Percentiles rank a stretch among this genome's conserved stretches.
Evolutionary conservation across 2,888 invertebrate genomes (phyloP).

Genomic region (Trisateles emortualis): DNA sequence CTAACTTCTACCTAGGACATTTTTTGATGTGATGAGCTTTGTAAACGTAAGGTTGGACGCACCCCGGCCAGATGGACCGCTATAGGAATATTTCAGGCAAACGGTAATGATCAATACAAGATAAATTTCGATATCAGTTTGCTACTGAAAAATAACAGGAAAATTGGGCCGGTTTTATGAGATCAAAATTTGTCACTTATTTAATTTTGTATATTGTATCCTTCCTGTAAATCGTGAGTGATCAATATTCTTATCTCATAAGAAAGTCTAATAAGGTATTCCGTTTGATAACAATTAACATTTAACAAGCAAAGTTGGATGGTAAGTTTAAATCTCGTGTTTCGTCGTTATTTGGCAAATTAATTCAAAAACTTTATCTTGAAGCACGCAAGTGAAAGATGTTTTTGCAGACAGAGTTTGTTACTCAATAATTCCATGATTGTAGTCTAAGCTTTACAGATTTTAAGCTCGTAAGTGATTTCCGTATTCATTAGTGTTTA

Average conservation of each 20-base stretch:
- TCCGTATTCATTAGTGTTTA: slow-evolving; percentile 21
- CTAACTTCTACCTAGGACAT: too few relatives aligned
- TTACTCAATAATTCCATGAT: slow-evolving; percentile 67
- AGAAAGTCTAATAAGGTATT: slow-evolving; percentile 57
- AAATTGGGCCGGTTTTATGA: not conserved
- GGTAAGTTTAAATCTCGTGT: slow-evolving; percentile 81
- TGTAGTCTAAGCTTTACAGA: slow-evolving; percentile 37
- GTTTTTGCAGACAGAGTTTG: slow-evolving; percentile 72
- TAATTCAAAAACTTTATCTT: slow-evolving; percentile 80
- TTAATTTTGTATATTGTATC: not conserved
- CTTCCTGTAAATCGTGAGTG: slow-evolving; percentile 7
- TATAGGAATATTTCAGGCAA: too few relatives aligned
- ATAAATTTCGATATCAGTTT: not conserved
- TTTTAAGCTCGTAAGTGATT: slow-evolving; percentile 33
- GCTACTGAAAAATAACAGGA: not conserved
- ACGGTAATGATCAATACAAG: too few relatives aligned
- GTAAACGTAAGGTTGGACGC: too few relatives aligned
- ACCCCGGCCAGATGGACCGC: too few relatives aligned
- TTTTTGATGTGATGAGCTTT: too few relatives aligned
- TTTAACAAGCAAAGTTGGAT: slow-evolving; percentile 80
- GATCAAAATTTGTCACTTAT: not conserved
- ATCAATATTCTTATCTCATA: slow-evolving; percentile 43
- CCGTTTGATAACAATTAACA: slow-evolving; percentile 78
- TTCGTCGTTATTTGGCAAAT: slow-evolving; percentile 82
- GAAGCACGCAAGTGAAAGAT: slow-evolving; percentile 77